Percentiles rank a stretch among this genome's conserved stretches.
These are phyloP conservation scores for Catalaphyllia jardinei DNA, from an alignment of 64 coral and sea anemone genomes.

Conservation along the genomic window DNA sequence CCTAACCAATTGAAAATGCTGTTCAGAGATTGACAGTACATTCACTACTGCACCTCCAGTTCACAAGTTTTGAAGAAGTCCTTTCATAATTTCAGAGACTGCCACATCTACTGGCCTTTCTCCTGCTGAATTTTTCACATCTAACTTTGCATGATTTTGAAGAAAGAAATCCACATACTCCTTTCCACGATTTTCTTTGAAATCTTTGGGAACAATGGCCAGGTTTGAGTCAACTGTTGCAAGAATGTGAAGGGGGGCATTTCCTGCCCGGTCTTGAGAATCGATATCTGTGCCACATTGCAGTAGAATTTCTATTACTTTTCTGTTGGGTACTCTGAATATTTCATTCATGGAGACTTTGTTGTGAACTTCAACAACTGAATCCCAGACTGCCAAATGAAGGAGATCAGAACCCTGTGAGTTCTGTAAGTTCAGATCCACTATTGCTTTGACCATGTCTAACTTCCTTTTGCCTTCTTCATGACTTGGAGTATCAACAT, in stretches of 20 bases:
- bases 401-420: slow-evolving; percentile 36
- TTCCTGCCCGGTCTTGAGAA: slow-evolving; percentile 28
- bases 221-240: slow-evolving; percentile 21
- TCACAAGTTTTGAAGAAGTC: slow-evolving; percentile 2
- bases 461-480: slow-evolving; percentile 30
- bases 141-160: slow-evolving; percentile 47
- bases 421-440: slow-evolving; percentile 49
- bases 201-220: slow-evolving; percentile 32
- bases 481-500: slow-evolving; percentile 14
- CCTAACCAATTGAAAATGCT: background rate
- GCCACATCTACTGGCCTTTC: slow-evolving; percentile 61
- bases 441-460: slow-evolving; percentile 31
- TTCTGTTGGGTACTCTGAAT: slow-evolving; percentile 43
- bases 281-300: slow-evolving; percentile 51
- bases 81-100: slow-evolving; percentile 34
- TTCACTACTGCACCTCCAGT: background rate
- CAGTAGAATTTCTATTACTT: slow-evolving; percentile 53
- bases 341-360: slow-evolving; percentile 39
- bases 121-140: slow-evolving; percentile 41
- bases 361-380: slow-evolving; percentile 54
- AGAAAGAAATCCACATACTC: slow-evolving; percentile 29
- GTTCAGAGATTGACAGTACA: background rate
- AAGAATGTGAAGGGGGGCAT: slow-evolving; percentile 65
- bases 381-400: slow-evolving; percentile 65
- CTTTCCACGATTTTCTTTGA: slow-evolving; percentile 45